Conservation (phyloP, 2,797 vertebrate genomes). For the Phoebastria nigripes region DNA sequence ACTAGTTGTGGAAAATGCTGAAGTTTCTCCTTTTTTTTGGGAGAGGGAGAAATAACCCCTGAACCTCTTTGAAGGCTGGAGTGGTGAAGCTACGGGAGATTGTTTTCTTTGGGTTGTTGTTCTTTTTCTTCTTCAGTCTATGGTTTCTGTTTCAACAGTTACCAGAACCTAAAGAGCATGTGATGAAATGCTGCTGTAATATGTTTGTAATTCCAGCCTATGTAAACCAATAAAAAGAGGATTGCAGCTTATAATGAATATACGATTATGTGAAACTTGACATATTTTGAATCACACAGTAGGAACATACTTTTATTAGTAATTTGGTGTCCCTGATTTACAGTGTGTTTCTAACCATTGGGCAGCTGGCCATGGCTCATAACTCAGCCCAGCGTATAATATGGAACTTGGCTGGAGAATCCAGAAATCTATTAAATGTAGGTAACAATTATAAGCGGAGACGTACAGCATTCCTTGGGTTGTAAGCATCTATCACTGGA, state of each 20-base stretch:
- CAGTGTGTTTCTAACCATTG: slow-evolving; percentile 58
- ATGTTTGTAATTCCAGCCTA: slow-evolving; percentile 67
- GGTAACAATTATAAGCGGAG: slow-evolving; percentile 11
- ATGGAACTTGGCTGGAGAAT: slow-evolving; percentile 44
- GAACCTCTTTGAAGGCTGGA: not conserved
- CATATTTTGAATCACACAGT: slow-evolving; percentile 69
- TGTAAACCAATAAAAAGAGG: slow-evolving; percentile 72
- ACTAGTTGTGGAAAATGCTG: not conserved
- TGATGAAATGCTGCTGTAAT: slow-evolving; percentile 49
- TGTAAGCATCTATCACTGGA: not conserved
- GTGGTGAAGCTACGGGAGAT: not conserved
- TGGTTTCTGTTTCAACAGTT: slow-evolving; percentile 50
- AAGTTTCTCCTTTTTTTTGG: not conserved
- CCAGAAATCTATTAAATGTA: slow-evolving; percentile 26
- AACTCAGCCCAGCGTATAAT: slow-evolving; percentile 37
- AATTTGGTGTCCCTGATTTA: slow-evolving; percentile 74
- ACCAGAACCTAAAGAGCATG: slow-evolving; percentile 34
- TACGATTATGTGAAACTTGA: slow-evolving; percentile 65
- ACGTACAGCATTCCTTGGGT: not conserved
- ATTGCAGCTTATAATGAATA: slow-evolving; percentile 63
- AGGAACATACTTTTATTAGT: slow-evolving; percentile 67
- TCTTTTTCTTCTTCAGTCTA: not conserved
- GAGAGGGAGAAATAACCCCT: not conserved
- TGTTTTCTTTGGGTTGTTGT: slow-evolving; percentile 49
- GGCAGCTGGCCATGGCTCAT: slow-evolving; percentile 62